These are phyloP conservation scores for Capreolus pygargus DNA, from an alignment of 2,113 vertebrate species.

Conservation along the genomic window DNA sequence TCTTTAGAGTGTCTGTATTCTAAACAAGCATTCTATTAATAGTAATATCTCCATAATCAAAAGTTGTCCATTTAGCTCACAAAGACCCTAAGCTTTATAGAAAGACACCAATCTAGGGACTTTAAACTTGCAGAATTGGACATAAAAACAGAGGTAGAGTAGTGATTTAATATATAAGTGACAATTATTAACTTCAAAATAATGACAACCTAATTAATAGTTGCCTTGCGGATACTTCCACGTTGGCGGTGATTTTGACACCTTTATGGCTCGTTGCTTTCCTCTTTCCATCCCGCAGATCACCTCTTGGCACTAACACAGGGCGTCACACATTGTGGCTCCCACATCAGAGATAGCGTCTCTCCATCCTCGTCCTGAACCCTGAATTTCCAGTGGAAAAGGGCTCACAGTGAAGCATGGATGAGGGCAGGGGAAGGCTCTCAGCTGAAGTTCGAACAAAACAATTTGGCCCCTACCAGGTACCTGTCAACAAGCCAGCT, in stretches of 20 bases:
- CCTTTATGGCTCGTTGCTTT: not conserved
- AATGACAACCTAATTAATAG: slow-evolving; percentile 19
- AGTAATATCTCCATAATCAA: not conserved
- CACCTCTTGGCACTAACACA: not conserved
- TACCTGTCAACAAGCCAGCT: not conserved
- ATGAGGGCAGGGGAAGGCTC: not conserved
- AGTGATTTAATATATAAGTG: not conserved
- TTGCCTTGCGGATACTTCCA: not conserved
- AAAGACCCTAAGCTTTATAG: not conserved
- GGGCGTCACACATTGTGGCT: not conserved
- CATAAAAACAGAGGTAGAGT: not conserved
- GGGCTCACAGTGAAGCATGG: not conserved
- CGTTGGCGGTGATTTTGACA: not conserved
- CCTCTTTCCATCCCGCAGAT: not conserved
- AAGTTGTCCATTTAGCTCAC: not conserved
- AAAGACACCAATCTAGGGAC: slow-evolving; percentile 3
- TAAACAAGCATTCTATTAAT: not conserved
- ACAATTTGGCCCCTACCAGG: not conserved
- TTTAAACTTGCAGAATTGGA: not conserved
- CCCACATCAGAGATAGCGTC: not conserved
- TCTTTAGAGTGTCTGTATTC: not conserved
- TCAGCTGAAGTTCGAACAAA: not conserved
- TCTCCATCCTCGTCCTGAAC: not conserved
- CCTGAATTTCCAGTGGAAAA: not conserved
- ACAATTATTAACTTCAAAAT: not conserved